phyloP scores from a whole-genome alignment of 2,888 invertebrate species.

The Epinotia brunnichana region DNA sequence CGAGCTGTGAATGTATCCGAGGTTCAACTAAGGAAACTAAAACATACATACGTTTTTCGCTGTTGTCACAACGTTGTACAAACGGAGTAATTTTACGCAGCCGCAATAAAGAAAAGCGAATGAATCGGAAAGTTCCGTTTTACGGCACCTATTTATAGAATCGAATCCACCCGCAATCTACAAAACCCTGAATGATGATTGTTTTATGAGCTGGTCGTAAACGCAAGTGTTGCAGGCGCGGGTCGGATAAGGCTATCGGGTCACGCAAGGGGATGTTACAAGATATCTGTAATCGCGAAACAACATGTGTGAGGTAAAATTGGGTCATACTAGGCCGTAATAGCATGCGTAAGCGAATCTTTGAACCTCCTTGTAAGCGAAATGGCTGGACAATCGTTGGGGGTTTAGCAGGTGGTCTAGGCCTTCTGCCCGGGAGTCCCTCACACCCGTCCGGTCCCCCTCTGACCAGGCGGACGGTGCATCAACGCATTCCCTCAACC shows the following conservation, averaged over 20 bases:
- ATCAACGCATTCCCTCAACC: too few species aligned
- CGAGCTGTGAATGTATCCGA: too few species aligned
- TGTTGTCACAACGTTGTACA: not conserved
- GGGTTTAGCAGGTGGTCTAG: too few species aligned
- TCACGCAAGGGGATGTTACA: slow-evolving; percentile 28
- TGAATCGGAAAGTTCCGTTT: slow-evolving; percentile 16
- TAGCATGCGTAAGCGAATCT: too few species aligned
- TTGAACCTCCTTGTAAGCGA: too few species aligned
- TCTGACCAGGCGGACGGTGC: too few species aligned
- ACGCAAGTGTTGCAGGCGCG: slow-evolving; percentile 19
- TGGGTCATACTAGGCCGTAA: not conserved
- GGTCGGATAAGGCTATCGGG: slow-evolving; percentile 9
- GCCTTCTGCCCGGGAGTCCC: too few species aligned
- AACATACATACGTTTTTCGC: too few species aligned
- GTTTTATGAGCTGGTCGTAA: slow-evolving; percentile 31
- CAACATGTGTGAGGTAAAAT: not conserved
- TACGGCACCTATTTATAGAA: slow-evolving; percentile 26
- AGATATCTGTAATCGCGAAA: slow-evolving; percentile 20
- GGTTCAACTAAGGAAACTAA: too few species aligned
- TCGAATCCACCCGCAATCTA: slow-evolving; percentile 30
- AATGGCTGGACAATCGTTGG: too few species aligned
- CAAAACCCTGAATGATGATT: slow-evolving; percentile 25
- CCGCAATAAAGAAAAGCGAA: slow-evolving; percentile 12
- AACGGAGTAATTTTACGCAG: slow-evolving; percentile 10
- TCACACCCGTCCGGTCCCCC: too few species aligned